These are phyloP conservation scores for Heliconius eleuchia DNA, from an alignment of 1,140 invertebrate species.

Conservation along the genomic window DNA sequence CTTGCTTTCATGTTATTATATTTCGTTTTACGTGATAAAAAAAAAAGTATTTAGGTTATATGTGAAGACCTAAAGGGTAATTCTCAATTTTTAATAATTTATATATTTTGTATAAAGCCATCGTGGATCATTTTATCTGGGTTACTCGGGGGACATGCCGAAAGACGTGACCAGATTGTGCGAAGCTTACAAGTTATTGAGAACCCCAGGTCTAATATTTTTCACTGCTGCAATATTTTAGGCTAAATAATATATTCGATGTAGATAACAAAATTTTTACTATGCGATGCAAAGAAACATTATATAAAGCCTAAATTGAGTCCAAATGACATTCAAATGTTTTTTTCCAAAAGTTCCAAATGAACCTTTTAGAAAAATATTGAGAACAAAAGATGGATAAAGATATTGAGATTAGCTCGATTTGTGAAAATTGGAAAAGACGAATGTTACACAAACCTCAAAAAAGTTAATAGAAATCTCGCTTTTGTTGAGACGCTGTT, in stretches of 20 bases:
- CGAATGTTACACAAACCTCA: conserved; percentile 27
- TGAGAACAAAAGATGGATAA: conserved; percentile 53
- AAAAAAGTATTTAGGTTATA: too few relatives aligned
- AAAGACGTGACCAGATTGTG: conserved; percentile 56
- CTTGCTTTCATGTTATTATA: not conserved
- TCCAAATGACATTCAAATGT: not conserved
- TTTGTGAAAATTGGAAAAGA: conserved; percentile 46
- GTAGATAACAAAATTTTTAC: not conserved
- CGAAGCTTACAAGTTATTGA: conserved; percentile 47
- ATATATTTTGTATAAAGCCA: not conserved
- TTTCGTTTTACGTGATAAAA: too few relatives aligned
- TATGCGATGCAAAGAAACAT: not conserved
- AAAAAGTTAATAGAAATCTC: conserved; percentile 39
- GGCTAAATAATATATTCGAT: not conserved
- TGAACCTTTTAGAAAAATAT: conserved; percentile 16
- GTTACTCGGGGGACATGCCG: conserved; percentile 48
- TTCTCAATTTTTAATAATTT: not conserved
- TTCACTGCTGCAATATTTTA: conserved; percentile 31
- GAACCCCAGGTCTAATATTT: conserved; percentile 48
- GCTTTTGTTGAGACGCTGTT: conserved; percentile 35
- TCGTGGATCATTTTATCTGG: conserved; percentile 52
- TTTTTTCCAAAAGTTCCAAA: not conserved
- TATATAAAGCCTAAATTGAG: not conserved
- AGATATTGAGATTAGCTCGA: conserved; percentile 62
- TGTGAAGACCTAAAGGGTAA: too few relatives aligned